These are phyloP conservation scores for Anas platyrhynchos DNA, from an alignment of 2,113 vertebrate species.

Conservation along the genomic window DNA sequence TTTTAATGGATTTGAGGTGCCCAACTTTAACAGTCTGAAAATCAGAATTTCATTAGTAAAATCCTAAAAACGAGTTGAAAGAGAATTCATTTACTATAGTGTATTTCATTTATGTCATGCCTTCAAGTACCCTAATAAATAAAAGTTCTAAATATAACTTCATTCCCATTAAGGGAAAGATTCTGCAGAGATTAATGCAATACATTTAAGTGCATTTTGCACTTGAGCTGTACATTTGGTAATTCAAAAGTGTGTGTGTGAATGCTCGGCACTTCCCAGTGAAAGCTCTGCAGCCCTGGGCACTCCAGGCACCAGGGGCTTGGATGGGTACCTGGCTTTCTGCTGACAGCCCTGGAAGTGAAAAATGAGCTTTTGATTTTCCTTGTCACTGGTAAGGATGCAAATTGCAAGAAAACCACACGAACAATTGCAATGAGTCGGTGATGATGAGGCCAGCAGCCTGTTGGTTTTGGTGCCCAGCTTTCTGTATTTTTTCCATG, in stretches of 20 bases:
- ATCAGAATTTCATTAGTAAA: conserved; percentile 21
- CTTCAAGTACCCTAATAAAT: neutral
- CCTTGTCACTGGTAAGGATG: neutral
- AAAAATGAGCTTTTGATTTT: neutral
- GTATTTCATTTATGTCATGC: neutral
- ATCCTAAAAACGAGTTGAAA: neutral
- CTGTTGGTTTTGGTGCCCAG: neutral
- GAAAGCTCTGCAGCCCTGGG: neutral
- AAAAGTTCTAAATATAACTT: neutral
- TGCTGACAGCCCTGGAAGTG: neutral
- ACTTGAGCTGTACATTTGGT: neutral
- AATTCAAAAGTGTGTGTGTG: accelerated
- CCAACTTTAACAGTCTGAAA: neutral
- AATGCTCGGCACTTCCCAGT: neutral
- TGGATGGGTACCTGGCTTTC: neutral
- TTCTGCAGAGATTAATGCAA: neutral
- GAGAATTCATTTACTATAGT: neutral
- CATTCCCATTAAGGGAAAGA: neutral
- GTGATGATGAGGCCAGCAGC: neutral
- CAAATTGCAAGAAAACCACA: neutral
- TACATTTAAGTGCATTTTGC: neutral
- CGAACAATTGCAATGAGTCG: neutral
- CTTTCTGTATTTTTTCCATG: neutral
- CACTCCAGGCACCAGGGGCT: accelerated
- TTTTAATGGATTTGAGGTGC: neutral